phyloP scores from a whole-genome alignment of 2,113 vertebrate species.

The Epinephelus moara region DNA sequence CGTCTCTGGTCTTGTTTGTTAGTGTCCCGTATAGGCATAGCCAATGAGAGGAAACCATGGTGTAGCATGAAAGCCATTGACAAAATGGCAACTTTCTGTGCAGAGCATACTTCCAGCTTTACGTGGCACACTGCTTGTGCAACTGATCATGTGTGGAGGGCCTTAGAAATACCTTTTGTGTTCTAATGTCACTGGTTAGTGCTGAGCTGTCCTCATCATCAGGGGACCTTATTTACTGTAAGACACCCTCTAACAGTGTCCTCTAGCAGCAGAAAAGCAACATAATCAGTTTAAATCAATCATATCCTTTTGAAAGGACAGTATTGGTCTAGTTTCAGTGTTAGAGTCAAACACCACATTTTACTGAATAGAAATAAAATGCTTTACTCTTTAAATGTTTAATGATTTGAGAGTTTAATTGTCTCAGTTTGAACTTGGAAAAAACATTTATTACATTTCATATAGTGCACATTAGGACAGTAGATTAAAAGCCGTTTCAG shows the following conservation, averaged over 20 bases:
- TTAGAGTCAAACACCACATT: background rate
- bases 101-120: background rate
- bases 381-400: too few relatives aligned
- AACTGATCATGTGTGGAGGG: constrained; percentile 23
- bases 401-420: background rate
- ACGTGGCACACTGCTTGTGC: background rate
- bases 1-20: background rate
- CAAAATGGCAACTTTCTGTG: background rate
- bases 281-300: background rate
- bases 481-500: background rate
- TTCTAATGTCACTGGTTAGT: too few relatives aligned
- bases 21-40: too few relatives aligned
- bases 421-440: background rate
- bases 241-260: background rate
- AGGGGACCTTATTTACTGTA: background rate
- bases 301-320: background rate
- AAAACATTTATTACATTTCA: background rate
- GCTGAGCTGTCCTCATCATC: background rate
- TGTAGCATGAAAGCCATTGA: background rate
- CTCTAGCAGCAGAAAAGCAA: background rate
- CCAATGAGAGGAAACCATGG: background rate
- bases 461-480: background rate
- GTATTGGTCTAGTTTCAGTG: background rate
- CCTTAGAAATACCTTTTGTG: background rate
- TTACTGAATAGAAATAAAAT: background rate